These are phyloP conservation scores for Gonatopus flavifemur DNA, from an alignment of 1,140 invertebrate genomes.

Conservation along the genomic window DNA sequence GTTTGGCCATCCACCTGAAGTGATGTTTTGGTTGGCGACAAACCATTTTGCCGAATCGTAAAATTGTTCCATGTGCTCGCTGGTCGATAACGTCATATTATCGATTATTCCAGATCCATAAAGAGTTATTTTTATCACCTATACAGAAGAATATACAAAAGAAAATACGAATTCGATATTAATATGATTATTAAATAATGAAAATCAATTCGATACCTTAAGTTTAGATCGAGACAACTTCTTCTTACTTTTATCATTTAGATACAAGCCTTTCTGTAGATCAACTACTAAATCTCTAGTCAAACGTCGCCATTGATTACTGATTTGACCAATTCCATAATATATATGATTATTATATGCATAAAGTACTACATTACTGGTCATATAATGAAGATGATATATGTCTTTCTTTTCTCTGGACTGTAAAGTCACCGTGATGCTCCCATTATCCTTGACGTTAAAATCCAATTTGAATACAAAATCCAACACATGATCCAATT, in stretches of 20 bases:
- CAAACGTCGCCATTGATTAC: slow-evolving; percentile 75
- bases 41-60: slow-evolving; percentile 94
- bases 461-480: slow-evolving; percentile 79
- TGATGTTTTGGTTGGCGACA: slow-evolving; percentile 78
- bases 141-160: slow-evolving; percentile 15
- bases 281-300: slow-evolving; percentile 90
- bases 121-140: slow-evolving; percentile 67
- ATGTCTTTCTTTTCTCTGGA: slow-evolving; percentile 75
- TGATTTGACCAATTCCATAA: slow-evolving; percentile 78
- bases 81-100: slow-evolving; percentile 81
- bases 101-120: slow-evolving; percentile 78
- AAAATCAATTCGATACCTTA: slow-evolving; percentile 62
- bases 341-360: slow-evolving; percentile 77
- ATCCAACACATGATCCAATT: slow-evolving; percentile 73
- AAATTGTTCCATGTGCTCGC: slow-evolving; percentile 86
- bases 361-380: slow-evolving; percentile 71
- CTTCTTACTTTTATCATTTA: slow-evolving; percentile 65
- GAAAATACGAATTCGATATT: neutral
- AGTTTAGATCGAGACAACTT: slow-evolving; percentile 78
- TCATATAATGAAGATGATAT: slow-evolving; percentile 83
- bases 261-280: slow-evolving; percentile 81
- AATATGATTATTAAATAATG: neutral
- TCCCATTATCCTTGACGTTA: slow-evolving; percentile 74
- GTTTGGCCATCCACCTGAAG: slow-evolving; percentile 86
- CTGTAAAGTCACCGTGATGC: slow-evolving; percentile 75